phyloP scores from a whole-genome alignment of 2,113 vertebrate genomes.

The Varanus komodoensis region DNA sequence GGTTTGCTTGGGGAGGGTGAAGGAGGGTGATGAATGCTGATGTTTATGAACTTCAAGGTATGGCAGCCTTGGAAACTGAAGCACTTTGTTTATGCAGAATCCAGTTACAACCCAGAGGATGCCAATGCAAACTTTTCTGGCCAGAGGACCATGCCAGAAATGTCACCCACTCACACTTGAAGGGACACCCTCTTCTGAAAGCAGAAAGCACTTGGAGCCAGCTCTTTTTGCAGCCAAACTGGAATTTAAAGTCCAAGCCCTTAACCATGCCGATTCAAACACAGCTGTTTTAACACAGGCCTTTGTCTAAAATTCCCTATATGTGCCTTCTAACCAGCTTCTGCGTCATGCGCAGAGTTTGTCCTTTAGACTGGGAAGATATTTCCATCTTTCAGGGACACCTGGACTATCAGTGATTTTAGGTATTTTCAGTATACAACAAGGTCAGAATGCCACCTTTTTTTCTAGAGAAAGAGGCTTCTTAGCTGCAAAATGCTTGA shows the following conservation, averaged over 20 bases:
- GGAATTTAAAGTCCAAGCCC: conserved; percentile 28
- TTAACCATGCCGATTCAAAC: conserved; percentile 58
- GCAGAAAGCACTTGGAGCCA: conserved; percentile 32
- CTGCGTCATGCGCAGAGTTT: conserved; percentile 30
- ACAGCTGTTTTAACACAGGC: conserved; percentile 63
- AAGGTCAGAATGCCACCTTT: conserved; percentile 49
- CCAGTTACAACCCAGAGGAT: conserved; percentile 64
- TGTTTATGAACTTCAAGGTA: conserved; percentile 72
- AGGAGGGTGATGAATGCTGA: conserved; percentile 56
- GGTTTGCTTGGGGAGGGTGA: conserved; percentile 6
- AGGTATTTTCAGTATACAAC: conserved; percentile 55
- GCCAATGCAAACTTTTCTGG: conserved; percentile 69
- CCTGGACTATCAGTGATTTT: conserved; percentile 37
- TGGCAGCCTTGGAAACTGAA: conserved; percentile 64
- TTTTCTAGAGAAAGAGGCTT: conserved; percentile 42
- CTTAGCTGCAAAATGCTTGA: conserved; percentile 49
- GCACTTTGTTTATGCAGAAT: conserved; percentile 71
- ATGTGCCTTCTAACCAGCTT: conserved; percentile 55
- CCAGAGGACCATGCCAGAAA: conserved; percentile 62
- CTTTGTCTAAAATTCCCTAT: conserved; percentile 69
- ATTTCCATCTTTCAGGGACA: conserved; percentile 40
- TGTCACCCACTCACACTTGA: conserved; percentile 39
- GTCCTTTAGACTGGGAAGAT: conserved; percentile 59
- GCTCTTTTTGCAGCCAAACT: conserved; percentile 48
- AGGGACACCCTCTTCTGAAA: conserved; percentile 39